A percentile compares a stretch with the other conserved stretches of the same genome.
Evolutionary conservation across 1,140 invertebrate genomes (phyloP).

Genomic region (Radopholus similis): DNA sequence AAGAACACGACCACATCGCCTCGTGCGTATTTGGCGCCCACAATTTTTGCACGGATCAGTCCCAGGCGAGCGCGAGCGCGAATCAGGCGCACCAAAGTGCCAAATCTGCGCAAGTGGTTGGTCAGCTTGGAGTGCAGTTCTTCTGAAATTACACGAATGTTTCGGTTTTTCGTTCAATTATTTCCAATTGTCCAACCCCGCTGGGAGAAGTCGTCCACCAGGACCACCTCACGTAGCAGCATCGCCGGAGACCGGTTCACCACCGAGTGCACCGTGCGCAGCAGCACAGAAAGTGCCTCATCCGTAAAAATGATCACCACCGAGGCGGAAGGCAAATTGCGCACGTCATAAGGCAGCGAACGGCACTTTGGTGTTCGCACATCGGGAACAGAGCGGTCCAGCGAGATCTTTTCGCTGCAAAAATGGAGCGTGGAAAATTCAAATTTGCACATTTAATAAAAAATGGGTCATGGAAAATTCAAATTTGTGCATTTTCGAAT

Average conservation of each 20-base stretch:
- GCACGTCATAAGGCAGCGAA: slow-evolving; percentile 25
- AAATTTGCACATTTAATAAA: no score
- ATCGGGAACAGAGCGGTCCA: slow-evolving; percentile 33
- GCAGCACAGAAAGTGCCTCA: slow-evolving; percentile 77
- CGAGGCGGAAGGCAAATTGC: slow-evolving; percentile 39
- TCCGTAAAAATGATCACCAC: slow-evolving; percentile 74
- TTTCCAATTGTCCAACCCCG: slow-evolving; percentile 66
- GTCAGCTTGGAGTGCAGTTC: slow-evolving; percentile 73
- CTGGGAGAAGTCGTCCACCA: slow-evolving; percentile 85
- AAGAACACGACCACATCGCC: slow-evolving; percentile 88
- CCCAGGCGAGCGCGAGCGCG: slow-evolving; percentile 73
- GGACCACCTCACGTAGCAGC: slow-evolving; percentile 75
- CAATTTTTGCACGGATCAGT: slow-evolving; percentile 73
- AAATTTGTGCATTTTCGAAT: no score
- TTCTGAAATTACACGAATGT: slow-evolving; percentile 30
- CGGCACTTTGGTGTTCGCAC: slow-evolving; percentile 22
- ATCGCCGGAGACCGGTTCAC: slow-evolving; percentile 71
- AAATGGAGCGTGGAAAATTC: no score
- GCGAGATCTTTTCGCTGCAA: slow-evolving; percentile 45
- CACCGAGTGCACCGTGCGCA: slow-evolving; percentile 81
- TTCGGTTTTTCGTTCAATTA: neutral
- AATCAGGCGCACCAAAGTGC: slow-evolving; percentile 69
- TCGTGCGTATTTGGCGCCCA: slow-evolving; percentile 80
- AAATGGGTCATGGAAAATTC: no score
- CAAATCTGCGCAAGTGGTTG: slow-evolving; percentile 68